Evolutionary conservation across 2,797 vertebrate genomes (phyloP).

Genomic region (Hyperoplus lanceolatus): DNA sequence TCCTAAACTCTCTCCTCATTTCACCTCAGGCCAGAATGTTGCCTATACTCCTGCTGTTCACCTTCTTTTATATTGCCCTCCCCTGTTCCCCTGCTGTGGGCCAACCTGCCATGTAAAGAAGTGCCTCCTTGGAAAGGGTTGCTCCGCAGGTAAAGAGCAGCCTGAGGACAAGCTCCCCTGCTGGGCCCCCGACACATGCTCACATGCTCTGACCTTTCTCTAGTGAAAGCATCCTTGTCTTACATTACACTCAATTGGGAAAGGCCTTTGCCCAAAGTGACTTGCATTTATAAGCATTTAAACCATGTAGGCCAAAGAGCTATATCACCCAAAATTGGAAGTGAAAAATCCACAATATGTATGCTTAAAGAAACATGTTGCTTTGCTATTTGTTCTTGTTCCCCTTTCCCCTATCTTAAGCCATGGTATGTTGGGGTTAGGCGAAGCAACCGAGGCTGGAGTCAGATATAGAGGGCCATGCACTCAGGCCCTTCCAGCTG

Average conservation of each 20-base stretch:
- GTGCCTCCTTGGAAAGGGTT: conserved; percentile 50
- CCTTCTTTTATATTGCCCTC: conserved; percentile 70
- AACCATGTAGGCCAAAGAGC: neutral
- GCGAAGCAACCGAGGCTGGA: conserved; percentile 42
- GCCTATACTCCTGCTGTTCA: conserved; percentile 70
- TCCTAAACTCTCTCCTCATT: conserved; percentile 47
- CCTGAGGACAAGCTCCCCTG: conserved; percentile 77
- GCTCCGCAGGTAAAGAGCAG: conserved; percentile 64
- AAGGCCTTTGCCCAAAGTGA: neutral
- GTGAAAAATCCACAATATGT: conserved; percentile 10
- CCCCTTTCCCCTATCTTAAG: neutral
- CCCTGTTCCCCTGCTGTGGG: conserved; percentile 58
- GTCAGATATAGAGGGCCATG: conserved; percentile 65
- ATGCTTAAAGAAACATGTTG: conserved; percentile 6
- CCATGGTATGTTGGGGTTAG: neutral
- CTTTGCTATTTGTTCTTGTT: conserved; percentile 28
- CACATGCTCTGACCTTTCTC: conserved; percentile 62
- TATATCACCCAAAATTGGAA: neutral
- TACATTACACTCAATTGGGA: conserved; percentile 3
- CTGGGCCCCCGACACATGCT: conserved; percentile 63
- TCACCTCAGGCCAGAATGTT: conserved; percentile 64
- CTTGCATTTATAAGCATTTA: neutral
- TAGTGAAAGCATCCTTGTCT: conserved; percentile 44
- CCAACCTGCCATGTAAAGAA: conserved; percentile 66
- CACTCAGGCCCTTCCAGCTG: conserved; percentile 76